Evolutionary conservation across 2,797 vertebrate species (phyloP).

Genomic region (Muraenolepis orangiensis): DNA sequence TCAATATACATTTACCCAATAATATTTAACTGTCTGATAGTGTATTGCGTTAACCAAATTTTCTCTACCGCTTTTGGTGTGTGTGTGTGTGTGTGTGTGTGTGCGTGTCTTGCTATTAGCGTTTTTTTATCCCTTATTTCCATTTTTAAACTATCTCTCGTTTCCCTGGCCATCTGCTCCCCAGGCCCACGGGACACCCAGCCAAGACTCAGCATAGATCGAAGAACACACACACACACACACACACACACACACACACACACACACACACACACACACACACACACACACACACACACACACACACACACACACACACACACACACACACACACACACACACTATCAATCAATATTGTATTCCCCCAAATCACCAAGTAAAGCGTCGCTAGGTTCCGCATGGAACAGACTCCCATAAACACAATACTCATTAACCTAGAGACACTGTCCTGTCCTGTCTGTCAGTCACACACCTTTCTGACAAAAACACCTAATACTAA

Average conservation of each 20-base stretch:
- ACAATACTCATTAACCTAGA: conserved; percentile 18
- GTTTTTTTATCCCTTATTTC: conserved; percentile 71
- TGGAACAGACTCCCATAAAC: conserved; percentile 13
- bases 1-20: background rate
- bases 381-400: conserved; percentile 2
- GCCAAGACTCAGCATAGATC: conserved; percentile 61
- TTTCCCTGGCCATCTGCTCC: conserved; percentile 78
- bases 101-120: conserved; percentile 55
- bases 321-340: conserved; percentile 15
- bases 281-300: conserved; percentile 14
- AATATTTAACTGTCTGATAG: background rate
- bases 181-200: conserved; percentile 74
- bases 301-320: conserved; percentile 12
- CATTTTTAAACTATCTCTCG: conserved; percentile 72
- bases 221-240: conserved; percentile 21
- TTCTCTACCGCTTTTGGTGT: conserved; percentile 65
- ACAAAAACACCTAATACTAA: background rate
- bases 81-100: conserved; percentile 17
- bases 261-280: conserved; percentile 17
- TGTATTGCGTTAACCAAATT: conserved; percentile 23
- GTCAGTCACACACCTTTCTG: background rate
- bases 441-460: background rate
- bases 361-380: conserved; percentile 36
- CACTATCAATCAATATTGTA: conserved; percentile 60
- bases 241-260: conserved; percentile 12